Evolutionary conservation across 92 coral and sea anemone genomes (phyloP), one percentile per base, ranked within the genome.

Genomic region (Blastomussa wellsi): DNA sequence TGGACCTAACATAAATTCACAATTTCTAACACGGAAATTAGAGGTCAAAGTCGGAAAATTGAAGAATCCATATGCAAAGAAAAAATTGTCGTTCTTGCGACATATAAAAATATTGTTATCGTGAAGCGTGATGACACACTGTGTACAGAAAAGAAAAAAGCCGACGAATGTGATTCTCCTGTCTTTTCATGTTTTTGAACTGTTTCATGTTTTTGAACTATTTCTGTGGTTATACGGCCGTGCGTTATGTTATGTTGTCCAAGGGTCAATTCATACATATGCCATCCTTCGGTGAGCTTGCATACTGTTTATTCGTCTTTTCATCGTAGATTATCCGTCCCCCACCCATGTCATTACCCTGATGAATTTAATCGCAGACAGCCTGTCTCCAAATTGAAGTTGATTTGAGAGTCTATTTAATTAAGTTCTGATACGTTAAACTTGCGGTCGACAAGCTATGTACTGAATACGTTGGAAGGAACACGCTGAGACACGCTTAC

Each of bases 271-370:
- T 48, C 44, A 5, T 53, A 20, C 35, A 79, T 33, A 41, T 24
- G 53, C 52, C 52, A 39, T 70, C 73, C 62, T 39, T 35, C 37
- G 31, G 86, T 11, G 44, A 12, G 62, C 72, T 72, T 55, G 79
- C 55, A 57, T 42, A 42, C 64, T 74, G 87, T 74, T 83, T 83
- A 83, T 44, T 14, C 80, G 39, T 22, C 87, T 83, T 83, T 83
- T 83, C 87, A 83, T 83, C 87, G 6, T 76, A 83, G 87, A 83
- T 83, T 83, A 83, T 83, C 87, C 87, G 20, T 48, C 87, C 74
- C 31, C 87, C 87, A 57, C 87, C 87, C 87, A 83, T 32, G 74
- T 75, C 73, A 83, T 83, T 83, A 83, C 55, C 32, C 80, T 60
- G 80, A 74, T 83, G 87, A 83, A 83, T 74, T 75, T 74, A 72